Evolutionary conservation across 2,113 vertebrate species (phyloP).

Genomic region (Dipodomys spectabilis): DNA sequence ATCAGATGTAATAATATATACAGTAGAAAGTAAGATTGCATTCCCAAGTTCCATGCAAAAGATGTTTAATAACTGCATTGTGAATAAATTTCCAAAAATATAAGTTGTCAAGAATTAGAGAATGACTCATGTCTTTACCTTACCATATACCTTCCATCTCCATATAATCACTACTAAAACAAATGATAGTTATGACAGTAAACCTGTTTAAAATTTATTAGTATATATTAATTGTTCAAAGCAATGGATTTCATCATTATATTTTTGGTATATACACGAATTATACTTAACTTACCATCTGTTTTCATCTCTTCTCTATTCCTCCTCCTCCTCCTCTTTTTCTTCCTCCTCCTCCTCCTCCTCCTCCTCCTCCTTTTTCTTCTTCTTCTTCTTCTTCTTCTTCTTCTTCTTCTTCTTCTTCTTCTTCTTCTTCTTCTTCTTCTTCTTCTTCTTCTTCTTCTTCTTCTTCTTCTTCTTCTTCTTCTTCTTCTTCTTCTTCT

Average conservation of each 20-base stretch:
- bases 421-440: neutral
- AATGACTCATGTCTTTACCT: neutral
- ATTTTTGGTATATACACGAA: neutral
- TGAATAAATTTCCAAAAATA: slow-evolving; percentile 4
- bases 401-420: too few relatives aligned
- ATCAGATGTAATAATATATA: neutral
- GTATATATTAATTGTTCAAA: neutral
- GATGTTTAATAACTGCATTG: slow-evolving; percentile 7
- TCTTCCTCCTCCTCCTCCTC: too few relatives aligned
- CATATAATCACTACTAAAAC: neutral
- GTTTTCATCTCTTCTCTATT: neutral
- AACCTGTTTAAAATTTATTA: neutral
- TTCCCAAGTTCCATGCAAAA: neutral
- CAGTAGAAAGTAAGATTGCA: neutral
- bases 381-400: neutral
- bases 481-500: too few relatives aligned
- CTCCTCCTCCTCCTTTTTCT: too few relatives aligned
- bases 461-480: neutral
- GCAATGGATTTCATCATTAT: neutral
- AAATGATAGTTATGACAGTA: neutral
- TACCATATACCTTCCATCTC: neutral
- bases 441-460: too few relatives aligned
- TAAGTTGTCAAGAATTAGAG: neutral
- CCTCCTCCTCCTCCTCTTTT: neutral
- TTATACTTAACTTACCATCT: neutral